Evolutionary conservation across 1,140 invertebrate genomes (phyloP), one percentile per base, ranked within the genome.

Genomic region (Trichoplusia ni): DNA sequence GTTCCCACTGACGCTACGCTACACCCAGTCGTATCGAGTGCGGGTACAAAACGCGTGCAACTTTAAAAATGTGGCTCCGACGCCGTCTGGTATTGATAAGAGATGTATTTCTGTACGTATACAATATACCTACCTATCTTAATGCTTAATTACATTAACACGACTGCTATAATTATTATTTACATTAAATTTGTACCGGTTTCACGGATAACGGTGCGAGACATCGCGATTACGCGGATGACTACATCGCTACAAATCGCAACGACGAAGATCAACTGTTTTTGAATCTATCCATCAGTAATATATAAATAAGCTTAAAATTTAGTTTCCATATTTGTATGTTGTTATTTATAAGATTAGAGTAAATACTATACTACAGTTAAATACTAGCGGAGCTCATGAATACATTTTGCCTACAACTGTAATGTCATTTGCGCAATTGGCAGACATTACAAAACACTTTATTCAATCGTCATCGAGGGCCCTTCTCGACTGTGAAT

Each of bases 61-160:
- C 46, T 49, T 49, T 49, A 31, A 49, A 47, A 49, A 31, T 29
- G 46, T 31, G 25, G 27, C 29, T 49, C 29, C 46, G 46, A 29
- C 46, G 29, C 13, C 14, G 46, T 49, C 46, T 49, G 14, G 23
- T 31, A 49, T 25, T 31, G 46, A 49, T 49, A 49, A 49, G 25
- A 29, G 9, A 29, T 47, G 13, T 47, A 16, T 47, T 4, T 46
- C 8, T 11, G 4, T 47, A 29, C 5, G 23, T 27, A 46, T 13
- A 46, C n/a, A n/a, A n/a, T n/a, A n/a, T n/a, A n/a, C n/a, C n/a
- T n/a, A n/a, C n/a, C n/a, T n/a, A n/a, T n/a, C n/a, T n/a, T 47
- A 47, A 29, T 47, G 11, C 25, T 49, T 49, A 29, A 49, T 49
- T 4, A 29, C 18, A 49, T 49, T 49, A n/a, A n/a, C n/a, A n/a